phyloP scores from a whole-genome alignment of 2,113 vertebrate genomes.

The Verasper variegatus region DNA sequence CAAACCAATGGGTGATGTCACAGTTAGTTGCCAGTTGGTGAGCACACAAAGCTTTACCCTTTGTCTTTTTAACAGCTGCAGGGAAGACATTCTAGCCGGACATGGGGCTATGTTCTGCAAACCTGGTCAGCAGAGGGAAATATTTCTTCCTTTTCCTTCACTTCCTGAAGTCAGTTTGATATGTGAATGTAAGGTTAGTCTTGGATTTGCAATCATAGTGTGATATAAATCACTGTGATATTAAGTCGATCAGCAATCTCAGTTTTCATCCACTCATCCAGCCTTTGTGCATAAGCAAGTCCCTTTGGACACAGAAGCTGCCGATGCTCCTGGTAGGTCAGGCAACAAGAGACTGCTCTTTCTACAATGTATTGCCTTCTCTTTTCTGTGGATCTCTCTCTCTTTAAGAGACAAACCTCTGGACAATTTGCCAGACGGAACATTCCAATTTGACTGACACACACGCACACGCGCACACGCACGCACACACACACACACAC shows the following conservation, averaged over 20 bases:
- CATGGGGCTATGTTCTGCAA: too few relatives aligned
- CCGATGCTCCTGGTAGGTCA: slow-evolving; percentile 11
- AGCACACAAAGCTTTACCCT: too few relatives aligned
- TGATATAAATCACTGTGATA: not conserved
- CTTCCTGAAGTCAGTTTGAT: too few relatives aligned
- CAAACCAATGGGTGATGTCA: too few relatives aligned
- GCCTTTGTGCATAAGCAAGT: not conserved
- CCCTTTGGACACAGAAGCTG: not conserved
- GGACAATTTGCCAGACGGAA: slow-evolving; percentile 48
- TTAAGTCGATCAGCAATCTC: not conserved
- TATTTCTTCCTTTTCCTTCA: too few relatives aligned
- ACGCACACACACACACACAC: too few relatives aligned
- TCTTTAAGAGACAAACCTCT: slow-evolving; percentile 2
- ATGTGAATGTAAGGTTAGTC: not conserved
- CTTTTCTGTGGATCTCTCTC: not conserved
- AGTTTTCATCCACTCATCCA: slow-evolving; percentile 10
- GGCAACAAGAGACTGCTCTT: slow-evolving; percentile 6
- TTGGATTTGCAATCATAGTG: not conserved
- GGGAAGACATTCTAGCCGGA: slow-evolving; percentile 17
- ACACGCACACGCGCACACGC: not conserved
- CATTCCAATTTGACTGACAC: slow-evolving; percentile 55
- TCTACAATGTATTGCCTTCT: not conserved
- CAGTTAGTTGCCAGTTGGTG: too few relatives aligned
- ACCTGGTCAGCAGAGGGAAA: too few relatives aligned
- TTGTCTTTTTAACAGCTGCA: too few relatives aligned